A percentile compares a stretch with the other conserved stretches of the same genome.
These are phyloP conservation scores for Trachymyrmex cornetzi DNA, from an alignment of 1,140 invertebrate genomes.

Conservation along the genomic window DNA sequence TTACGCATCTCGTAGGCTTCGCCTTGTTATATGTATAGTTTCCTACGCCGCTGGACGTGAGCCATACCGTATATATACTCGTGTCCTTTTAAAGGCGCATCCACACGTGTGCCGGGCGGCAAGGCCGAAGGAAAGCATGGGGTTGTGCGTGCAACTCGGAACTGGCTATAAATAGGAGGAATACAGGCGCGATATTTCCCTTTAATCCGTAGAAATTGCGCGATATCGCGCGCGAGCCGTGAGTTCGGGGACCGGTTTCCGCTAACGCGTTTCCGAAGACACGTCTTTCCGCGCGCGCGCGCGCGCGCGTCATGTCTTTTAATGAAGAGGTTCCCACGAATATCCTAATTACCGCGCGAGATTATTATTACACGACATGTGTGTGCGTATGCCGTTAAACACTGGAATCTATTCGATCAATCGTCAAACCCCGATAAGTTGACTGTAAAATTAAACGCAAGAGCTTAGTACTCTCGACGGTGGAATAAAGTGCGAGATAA, in stretches of 20 bases:
- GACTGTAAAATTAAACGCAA: conserved; percentile 12
- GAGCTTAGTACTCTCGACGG: background rate
- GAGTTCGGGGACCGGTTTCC: conserved; percentile 65
- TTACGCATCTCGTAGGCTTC: conserved; percentile 28
- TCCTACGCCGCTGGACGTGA: conserved; percentile 47
- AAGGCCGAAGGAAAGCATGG: conserved; percentile 3
- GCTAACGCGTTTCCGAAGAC: conserved; percentile 22
- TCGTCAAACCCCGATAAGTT: background rate
- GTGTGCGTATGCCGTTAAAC: conserved; percentile 41
- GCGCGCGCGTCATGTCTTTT: conserved; percentile 43
- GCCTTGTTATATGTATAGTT: background rate
- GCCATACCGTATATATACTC: background rate
- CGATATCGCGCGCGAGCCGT: conserved; percentile 42
- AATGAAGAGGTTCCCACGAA: conserved; percentile 72
- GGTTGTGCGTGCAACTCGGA: conserved; percentile 6
- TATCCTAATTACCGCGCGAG: conserved; percentile 71
- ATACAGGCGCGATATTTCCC: conserved; percentile 54
- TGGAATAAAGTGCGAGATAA: background rate
- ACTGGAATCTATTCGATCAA: conserved; percentile 51
- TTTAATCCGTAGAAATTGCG: conserved; percentile 70
- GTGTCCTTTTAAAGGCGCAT: conserved; percentile 48
- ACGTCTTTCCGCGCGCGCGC: conserved; percentile 12
- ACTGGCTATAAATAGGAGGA: conserved; percentile 65
- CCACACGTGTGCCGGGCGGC: conserved; percentile 9
- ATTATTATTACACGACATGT: conserved; percentile 47